Evolutionary conservation across 2,888 invertebrate species (phyloP).

Genomic region (Clepsis dumicolana): DNA sequence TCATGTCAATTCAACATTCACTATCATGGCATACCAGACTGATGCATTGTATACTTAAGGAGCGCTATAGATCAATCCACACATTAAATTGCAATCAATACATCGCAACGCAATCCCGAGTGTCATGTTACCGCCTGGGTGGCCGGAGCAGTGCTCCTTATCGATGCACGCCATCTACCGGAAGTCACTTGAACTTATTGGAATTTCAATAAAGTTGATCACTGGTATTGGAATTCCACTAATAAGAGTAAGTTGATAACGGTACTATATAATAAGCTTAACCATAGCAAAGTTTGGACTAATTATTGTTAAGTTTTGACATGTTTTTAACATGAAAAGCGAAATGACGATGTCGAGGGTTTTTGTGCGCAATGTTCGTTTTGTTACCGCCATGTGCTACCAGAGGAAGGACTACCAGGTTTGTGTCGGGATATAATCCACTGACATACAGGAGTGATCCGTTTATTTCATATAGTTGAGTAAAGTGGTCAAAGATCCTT

Average conservation of each 20-base stretch:
- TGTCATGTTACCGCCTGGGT: constrained; percentile 79
- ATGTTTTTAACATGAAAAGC: too few species aligned
- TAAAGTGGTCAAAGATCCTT: too few species aligned
- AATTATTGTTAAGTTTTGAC: neutral
- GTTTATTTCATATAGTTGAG: too few species aligned
- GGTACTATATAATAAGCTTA: neutral
- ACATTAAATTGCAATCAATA: constrained; percentile 40
- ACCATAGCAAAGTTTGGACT: neutral
- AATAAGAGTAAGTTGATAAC: neutral
- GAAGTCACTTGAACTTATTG: constrained; percentile 14
- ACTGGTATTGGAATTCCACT: neutral
- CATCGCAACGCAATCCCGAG: constrained; percentile 62
- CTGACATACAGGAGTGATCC: too few species aligned
- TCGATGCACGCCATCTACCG: constrained; percentile 31
- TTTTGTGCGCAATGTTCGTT: too few species aligned
- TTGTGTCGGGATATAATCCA: too few species aligned
- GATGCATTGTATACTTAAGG: neutral
- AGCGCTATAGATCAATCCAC: constrained; percentile 1
- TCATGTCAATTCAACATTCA: neutral
- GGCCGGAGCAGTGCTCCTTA: constrained; percentile 62
- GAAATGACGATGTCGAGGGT: too few species aligned
- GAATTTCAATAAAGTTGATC: neutral
- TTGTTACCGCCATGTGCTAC: too few species aligned
- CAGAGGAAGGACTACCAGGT: too few species aligned
- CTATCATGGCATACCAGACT: neutral